These are phyloP conservation scores for Hippocampus guttulatus DNA, from an alignment of 2,113 vertebrate species.

Conservation along the genomic window DNA sequence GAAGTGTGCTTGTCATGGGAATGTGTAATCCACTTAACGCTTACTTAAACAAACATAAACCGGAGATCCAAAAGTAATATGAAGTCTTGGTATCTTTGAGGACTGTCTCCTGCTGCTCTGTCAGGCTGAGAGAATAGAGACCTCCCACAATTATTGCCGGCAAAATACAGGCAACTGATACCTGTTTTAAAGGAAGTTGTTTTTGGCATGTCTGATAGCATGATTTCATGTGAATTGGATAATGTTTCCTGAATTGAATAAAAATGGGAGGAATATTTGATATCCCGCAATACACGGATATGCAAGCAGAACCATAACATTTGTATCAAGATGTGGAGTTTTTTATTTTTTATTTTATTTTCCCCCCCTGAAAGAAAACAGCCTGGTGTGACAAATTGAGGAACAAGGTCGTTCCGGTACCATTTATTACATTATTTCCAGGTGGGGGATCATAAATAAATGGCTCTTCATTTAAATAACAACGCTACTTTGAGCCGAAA, in stretches of 20 bases:
- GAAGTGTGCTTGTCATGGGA: constrained; percentile 27
- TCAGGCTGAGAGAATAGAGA: constrained; percentile 26
- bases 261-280: neutral
- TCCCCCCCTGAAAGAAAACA: neutral
- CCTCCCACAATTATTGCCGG: constrained; percentile 8
- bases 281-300: neutral
- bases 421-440: neutral
- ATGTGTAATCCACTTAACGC: constrained; percentile 47
- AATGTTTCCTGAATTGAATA: neutral
- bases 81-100: constrained; percentile 41
- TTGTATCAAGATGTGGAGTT: neutral
- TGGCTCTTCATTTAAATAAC: neutral
- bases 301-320: neutral
- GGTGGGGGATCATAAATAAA: neutral
- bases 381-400: neutral
- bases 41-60: constrained; percentile 38
- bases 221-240: neutral
- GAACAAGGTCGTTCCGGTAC: neutral
- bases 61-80: constrained; percentile 35
- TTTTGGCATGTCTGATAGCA: neutral
- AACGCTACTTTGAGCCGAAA: neutral
- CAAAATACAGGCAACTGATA: constrained; percentile 39
- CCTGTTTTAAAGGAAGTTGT: constrained; percentile 14
- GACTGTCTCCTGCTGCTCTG: constrained; percentile 22
- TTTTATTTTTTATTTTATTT: neutral